Evolutionary conservation across 2,888 invertebrate genomes (phyloP).

Genomic region (Geophilus truncorum): DNA sequence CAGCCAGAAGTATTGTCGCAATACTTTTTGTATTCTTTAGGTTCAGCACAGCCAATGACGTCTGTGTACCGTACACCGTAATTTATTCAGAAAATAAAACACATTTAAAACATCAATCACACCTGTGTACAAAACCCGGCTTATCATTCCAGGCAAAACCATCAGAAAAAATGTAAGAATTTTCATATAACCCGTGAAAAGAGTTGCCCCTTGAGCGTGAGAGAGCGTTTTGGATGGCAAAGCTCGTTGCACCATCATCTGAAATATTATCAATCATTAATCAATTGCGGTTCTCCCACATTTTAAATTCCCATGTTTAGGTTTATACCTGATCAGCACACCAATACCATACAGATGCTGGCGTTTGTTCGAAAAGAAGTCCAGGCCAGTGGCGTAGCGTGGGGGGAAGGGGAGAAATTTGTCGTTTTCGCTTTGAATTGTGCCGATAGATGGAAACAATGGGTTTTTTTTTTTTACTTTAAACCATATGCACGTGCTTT

Average conservation of each 20-base stretch:
- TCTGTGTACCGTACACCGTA: constrained; percentile 43
- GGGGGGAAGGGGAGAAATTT: too few species aligned
- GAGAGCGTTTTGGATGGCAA: constrained; percentile 53
- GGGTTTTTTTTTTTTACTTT: too few species aligned
- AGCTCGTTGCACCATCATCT: constrained; percentile 55
- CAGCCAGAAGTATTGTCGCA: constrained; percentile 52
- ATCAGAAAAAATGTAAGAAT: constrained; percentile 52
- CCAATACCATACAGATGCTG: constrained; percentile 54
- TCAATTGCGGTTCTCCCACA: too few species aligned
- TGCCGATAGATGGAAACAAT: constrained; percentile 44
- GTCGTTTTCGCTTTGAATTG: constrained; percentile 51
- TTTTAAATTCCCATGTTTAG: too few species aligned
- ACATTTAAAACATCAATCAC: background rate
- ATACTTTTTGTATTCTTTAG: constrained; percentile 49
- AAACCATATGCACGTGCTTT: too few species aligned
- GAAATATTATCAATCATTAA: background rate
- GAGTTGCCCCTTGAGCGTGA: constrained; percentile 53
- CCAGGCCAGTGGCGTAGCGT: constrained; percentile 54
- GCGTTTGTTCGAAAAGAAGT: constrained; percentile 53
- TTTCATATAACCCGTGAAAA: constrained; percentile 53
- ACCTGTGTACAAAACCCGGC: constrained; percentile 51
- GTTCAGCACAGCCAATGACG: constrained; percentile 52
- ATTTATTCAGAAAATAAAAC: too few species aligned
- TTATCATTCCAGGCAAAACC: constrained; percentile 55
- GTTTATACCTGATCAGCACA: constrained; percentile 52